Conservation (phyloP, 37 sponge, comb jelly and placozoan species). For the Trichoplax adhaerens region DNA sequence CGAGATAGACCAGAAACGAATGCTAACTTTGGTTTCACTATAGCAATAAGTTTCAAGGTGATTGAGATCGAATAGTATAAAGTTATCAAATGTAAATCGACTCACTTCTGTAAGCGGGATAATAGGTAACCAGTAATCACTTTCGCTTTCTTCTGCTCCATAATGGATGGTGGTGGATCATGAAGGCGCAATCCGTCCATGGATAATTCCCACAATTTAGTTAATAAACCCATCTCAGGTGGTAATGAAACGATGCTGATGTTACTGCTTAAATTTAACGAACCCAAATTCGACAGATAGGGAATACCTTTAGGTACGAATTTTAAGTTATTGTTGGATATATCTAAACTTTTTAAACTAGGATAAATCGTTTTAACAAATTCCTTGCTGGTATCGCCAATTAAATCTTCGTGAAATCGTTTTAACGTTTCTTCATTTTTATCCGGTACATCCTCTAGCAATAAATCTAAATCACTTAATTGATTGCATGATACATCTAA, state of each 20-base stretch:
- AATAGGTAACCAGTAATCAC: conserved; percentile 71
- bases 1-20: too few species aligned
- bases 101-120: conserved; percentile 48
- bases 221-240: conserved; percentile 28
- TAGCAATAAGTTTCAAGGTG: too few species aligned
- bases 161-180: conserved; percentile 61
- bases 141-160: conserved; percentile 49
- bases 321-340: conserved; percentile 30
- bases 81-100: not conserved
- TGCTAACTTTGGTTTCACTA: too few species aligned
- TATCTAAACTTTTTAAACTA: conserved; percentile 23
- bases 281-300: conserved; percentile 23
- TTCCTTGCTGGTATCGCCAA: too few species aligned
- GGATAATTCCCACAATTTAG: conserved; percentile 62
- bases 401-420: too few species aligned
- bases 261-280: conserved; percentile 35
- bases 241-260: conserved; percentile 25
- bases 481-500: too few species aligned
- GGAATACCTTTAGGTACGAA: conserved; percentile 34
- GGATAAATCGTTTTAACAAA: conserved; percentile 35
- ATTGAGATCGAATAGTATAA: too few species aligned
- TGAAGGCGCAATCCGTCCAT: conserved; percentile 54
- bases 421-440: too few species aligned
- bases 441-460: too few species aligned
- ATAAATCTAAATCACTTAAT: too few species aligned